Conservation (phyloP, 2,797 vertebrate species). For the Lagorchestes hirsutus region DNA sequence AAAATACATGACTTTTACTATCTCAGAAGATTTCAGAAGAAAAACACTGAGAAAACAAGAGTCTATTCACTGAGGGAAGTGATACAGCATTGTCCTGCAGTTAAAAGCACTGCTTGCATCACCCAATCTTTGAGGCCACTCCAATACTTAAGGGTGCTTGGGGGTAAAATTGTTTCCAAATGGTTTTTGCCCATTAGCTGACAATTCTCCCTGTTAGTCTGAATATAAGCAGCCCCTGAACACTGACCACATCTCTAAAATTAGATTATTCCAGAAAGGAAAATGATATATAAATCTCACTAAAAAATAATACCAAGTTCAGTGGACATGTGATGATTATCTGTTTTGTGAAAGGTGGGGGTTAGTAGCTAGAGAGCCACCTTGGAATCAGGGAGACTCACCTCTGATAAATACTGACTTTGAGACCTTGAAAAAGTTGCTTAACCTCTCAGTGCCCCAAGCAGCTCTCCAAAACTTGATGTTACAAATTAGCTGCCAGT, state of each 20-base stretch:
- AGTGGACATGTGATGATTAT: not conserved
- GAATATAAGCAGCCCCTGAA: not conserved
- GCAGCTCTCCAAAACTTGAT: not conserved
- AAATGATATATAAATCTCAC: not conserved
- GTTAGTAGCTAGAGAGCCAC: not conserved
- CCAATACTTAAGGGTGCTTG: constrained; percentile 64
- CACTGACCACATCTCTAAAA: not conserved
- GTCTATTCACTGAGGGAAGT: constrained; percentile 70
- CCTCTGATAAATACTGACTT: not conserved
- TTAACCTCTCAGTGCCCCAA: not conserved
- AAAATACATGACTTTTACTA: constrained; percentile 80
- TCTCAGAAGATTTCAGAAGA: constrained; percentile 69
- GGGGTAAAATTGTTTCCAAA: constrained; percentile 67
- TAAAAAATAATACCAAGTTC: not conserved
- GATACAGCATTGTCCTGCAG: constrained; percentile 19
- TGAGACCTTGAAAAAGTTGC: not conserved
- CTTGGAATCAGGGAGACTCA: not conserved
- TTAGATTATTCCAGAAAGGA: not conserved
- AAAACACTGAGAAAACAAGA: constrained; percentile 78
- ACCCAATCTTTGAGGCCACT: constrained; percentile 65
- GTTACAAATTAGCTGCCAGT: not conserved
- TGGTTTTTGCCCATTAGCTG: constrained; percentile 59
- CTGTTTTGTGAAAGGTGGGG: not conserved
- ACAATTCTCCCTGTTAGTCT: not conserved
- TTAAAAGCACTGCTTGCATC: constrained; percentile 65